phyloP scores from a whole-genome alignment of 1,140 invertebrate genomes.

The Drosophila kikkawai region DNA sequence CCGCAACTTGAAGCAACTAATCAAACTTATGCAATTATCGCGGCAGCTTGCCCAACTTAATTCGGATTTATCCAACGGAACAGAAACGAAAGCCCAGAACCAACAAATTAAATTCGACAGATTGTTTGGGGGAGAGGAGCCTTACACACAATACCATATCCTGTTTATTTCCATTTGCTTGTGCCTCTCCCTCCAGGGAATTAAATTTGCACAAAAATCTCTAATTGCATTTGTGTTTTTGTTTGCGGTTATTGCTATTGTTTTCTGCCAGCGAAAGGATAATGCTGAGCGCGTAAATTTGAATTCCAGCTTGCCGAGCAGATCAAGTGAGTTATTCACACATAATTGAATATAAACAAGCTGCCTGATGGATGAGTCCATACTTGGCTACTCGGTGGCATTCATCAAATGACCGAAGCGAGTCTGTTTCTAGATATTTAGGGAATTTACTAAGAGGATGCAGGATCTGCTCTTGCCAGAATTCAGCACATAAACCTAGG shows the following conservation, averaged over 20 bases:
- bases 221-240: constrained; percentile 31
- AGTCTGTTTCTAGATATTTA: background rate
- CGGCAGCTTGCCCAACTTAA: constrained; percentile 61
- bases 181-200: constrained; percentile 8
- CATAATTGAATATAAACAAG: constrained; percentile 35
- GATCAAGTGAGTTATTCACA: constrained; percentile 19
- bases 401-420: constrained; percentile 2
- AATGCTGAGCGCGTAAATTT: constrained; percentile 24
- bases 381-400: background rate
- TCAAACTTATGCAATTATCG: constrained; percentile 78
- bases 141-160: background rate
- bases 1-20: constrained; percentile 58
- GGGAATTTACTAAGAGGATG: background rate
- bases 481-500: too few species aligned
- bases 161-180: constrained; percentile 6
- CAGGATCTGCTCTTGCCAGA: too few species aligned
- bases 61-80: constrained; percentile 38
- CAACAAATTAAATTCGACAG: constrained; percentile 29
- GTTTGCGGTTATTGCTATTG: background rate
- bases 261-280: constrained; percentile 2
- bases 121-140: background rate
- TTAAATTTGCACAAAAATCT: constrained; percentile 46
- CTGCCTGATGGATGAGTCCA: constrained; percentile 9
- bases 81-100: background rate
- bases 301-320: constrained; percentile 9